phyloP scores from a whole-genome alignment of 2,888 invertebrate species.

The Salticus scenicus region DNA sequence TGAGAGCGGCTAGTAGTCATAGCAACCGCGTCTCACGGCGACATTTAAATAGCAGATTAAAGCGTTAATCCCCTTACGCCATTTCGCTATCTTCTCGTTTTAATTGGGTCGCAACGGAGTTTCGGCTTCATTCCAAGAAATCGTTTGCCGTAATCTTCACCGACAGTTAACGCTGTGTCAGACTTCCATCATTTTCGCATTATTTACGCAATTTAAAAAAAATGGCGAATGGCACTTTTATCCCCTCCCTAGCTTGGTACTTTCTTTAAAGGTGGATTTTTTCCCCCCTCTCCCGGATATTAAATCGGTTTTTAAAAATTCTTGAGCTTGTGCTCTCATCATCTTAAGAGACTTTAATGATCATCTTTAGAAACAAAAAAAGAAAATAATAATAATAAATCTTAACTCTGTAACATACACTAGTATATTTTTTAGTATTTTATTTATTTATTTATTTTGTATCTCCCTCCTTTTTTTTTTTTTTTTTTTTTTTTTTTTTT shows the following conservation, averaged over 20 bases:
- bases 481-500: not conserved
- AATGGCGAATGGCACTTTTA: conserved; percentile 16
- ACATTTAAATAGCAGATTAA: conserved; percentile 70
- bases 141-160: conserved; percentile 41
- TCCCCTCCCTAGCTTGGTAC: conserved; percentile 6
- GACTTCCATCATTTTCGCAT: conserved; percentile 65
- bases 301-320: conserved; percentile 34
- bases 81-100: conserved; percentile 67
- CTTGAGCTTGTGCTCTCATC: conserved; percentile 42
- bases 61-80: conserved; percentile 68
- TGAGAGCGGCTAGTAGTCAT: conserved; percentile 38
- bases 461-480: no score
- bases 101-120: conserved; percentile 55
- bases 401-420: not conserved
- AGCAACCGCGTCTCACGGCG: conserved; percentile 65
- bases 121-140: conserved; percentile 39
- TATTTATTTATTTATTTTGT: not conserved
- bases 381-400: not conserved
- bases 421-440: not conserved
- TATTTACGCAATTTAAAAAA: conserved; percentile 69
- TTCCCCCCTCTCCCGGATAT: not conserved
- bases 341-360: conserved; percentile 64
- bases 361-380: conserved; percentile 29
- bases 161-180: conserved; percentile 47
- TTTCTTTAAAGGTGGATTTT: conserved; percentile 19